Evolutionary conservation across 1,140 invertebrate genomes (phyloP), one percentile per base, ranked within the genome.

Genomic region (Saccostrea glomerata): DNA sequence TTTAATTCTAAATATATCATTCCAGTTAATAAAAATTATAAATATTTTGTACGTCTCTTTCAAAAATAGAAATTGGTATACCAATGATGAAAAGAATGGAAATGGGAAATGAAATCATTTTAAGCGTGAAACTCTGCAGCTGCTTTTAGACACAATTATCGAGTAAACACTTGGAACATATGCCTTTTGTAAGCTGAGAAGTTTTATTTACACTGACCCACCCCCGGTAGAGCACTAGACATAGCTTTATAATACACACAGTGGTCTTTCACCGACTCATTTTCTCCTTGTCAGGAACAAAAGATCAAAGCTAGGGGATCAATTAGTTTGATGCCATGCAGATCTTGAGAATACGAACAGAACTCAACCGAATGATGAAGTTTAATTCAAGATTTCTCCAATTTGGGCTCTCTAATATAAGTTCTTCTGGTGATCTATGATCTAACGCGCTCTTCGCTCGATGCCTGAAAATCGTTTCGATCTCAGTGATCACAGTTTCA

Each of bases 201-300:
- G 30, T 36, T 30, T 73, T 40, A 77, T 77, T 77, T 25, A 36
- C 70, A 77, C 5, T 36, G 70, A 77, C 70, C 23, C 25, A 73
- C 66, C 66, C 66, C 25, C 70, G 23, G 12, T 15, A 15, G 23
- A 25, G 70, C 11, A 0, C 25, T 77, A 15, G 7, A 66, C 13
- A 77, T 30, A 77, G 70, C 70, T 77, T 77, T 77, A 30, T 25
- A 77, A 77, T 66, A 66, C 60, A 66, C 60, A 47, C 47, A 47
- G 47, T 47, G 47, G 47, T 63, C 58, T 63, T 63, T 63, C 58
- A 63, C 17, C n/a, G 23, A 36, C 23, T 77, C 30, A 77, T 77
- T 77, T 77, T 30, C 70, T 25, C 23, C 70, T 13, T 77, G 70
- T 77, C 70, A 77, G 70, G 23, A 36, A 36, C 70, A 77, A 36